Evolutionary conservation across 2,888 invertebrate genomes (phyloP), one percentile per base, ranked within the genome.

Genomic region (Pollenia angustigena): DNA sequence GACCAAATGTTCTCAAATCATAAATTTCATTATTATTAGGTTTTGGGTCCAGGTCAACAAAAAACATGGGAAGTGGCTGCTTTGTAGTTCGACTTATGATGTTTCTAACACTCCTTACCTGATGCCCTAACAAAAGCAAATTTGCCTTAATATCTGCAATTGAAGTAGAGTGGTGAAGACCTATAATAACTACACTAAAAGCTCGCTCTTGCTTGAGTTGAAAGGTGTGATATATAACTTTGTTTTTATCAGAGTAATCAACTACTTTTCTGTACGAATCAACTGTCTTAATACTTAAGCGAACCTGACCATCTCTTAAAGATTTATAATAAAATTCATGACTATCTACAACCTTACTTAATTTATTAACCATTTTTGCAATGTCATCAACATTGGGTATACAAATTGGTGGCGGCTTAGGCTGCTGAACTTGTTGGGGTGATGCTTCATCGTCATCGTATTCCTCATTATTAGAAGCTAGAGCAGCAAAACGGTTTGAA

Each of bases 1-100:
- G 46, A 18, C 9, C 9, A 10, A 64, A 8, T 7, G 14, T 9
- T 7, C 12, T 44, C 4, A 64, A 32, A 18, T 78, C 9, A 40
- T 66, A 66, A 9, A 78, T n/a, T 4, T 42, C 54, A 50, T 66
- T 78, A 40, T 64, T 78, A 18, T 78, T 78, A 23, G 10, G 4
- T 16, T 46, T n/a, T 9, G 64, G 64, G 2, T 64, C 64, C 11
- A 64, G 16, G 18, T 64, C 64, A 46, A 64, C 9, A 46, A 16
- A 64, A 7, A 58, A 58, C 40, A 58, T 64, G 8, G 64, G 46
- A 2, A 64, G 44, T 14, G 64, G 46, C 1, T 18, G 7, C 46
- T 68, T 68, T 1, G 68, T 68, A 32, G 50, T 7, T 50, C 14
- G 16, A 32, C 68, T 68, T 7, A 1, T 4, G 14, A 48, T 10